A percentile compares a stretch with the other conserved stretches of the same genome.
phyloP scores from a whole-genome alignment of 2,797 vertebrate genomes.

The Lepus townsendii region DNA sequence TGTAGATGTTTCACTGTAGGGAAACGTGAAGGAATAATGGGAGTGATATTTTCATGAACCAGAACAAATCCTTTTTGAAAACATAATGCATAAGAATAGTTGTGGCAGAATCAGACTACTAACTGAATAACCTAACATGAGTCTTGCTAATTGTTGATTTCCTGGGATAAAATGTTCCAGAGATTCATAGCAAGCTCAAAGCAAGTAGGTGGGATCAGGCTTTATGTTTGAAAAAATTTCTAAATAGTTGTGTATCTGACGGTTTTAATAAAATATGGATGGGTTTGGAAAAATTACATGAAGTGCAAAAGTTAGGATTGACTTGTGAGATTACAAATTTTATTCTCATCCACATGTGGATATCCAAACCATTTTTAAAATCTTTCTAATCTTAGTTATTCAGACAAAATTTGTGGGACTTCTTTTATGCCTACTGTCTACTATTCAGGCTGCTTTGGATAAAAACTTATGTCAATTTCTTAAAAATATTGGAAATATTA shows the following conservation, averaged over 20 bases:
- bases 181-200: background rate
- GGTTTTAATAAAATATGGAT: background rate
- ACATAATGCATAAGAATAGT: slow-evolving; percentile 5
- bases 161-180: background rate
- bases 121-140: background rate
- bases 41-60: background rate
- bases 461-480: slow-evolving; percentile 55
- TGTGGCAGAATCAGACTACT: background rate
- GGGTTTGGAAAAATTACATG: background rate
- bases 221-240: background rate
- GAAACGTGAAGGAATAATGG: background rate
- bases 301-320: background rate
- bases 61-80: slow-evolving; percentile 16
- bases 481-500: slow-evolving; percentile 63
- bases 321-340: slow-evolving; percentile 44
- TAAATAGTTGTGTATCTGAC: background rate
- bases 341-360: slow-evolving; percentile 55
- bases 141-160: background rate
- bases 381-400: slow-evolving; percentile 27
- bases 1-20: background rate
- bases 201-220: background rate
- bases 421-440: slow-evolving; percentile 7
- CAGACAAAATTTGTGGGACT: background rate
- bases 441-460: slow-evolving; percentile 30
- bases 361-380: slow-evolving; percentile 49